Evolutionary conservation across 2,113 vertebrate species (phyloP), one percentile per base, ranked within the genome.

Genomic region (Otocyon megalotis): DNA sequence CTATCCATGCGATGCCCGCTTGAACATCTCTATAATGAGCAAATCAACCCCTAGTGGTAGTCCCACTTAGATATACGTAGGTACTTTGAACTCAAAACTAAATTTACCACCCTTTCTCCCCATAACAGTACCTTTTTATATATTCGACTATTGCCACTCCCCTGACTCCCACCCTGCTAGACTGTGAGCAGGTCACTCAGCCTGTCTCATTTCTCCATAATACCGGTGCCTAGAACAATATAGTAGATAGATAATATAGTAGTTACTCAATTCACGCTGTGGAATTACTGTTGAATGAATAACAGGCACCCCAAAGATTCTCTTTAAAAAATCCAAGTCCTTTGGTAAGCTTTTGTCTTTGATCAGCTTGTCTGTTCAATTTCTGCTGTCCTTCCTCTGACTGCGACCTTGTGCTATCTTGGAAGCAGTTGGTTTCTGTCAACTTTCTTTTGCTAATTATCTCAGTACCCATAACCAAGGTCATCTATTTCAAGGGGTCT

Each of bases 401-500:
- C 19, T 53, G 90, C 80, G 76, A 96, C 88, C 87, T 77, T 95
- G 54, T 24, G 50, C 35, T 96, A 50, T 92, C 90, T 85, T 62
- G 19, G 82, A 96, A 96, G 77, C 89, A 95, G 90, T 67, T 90
- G 93, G 80, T 88, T 95, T 95, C 94, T 97, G 94, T 88, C 96
- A 95, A 88, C 97, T 93, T 43, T 93, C 54, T 85, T 83, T 88
- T 93, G 92, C 80, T 96, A 96, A 97, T 97, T 97, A 95, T 76
- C 92, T 82, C 96, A 82, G 20, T 90, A 65, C 30, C 87, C 35
- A 32, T 35, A 85, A 53, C 62, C 84, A 88, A 76, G 97, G 94
- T 96, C 90, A 69, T 74, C 95, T 83, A 74, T 94, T 95, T 96
- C 92, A 93, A 94, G 90, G 65, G 90, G n/a, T 30, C 83, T 48